Percentiles rank a stretch among this genome's conserved stretches.
Conservation (phyloP, 2,888 invertebrate species). For the Julus scanicus region DNA sequence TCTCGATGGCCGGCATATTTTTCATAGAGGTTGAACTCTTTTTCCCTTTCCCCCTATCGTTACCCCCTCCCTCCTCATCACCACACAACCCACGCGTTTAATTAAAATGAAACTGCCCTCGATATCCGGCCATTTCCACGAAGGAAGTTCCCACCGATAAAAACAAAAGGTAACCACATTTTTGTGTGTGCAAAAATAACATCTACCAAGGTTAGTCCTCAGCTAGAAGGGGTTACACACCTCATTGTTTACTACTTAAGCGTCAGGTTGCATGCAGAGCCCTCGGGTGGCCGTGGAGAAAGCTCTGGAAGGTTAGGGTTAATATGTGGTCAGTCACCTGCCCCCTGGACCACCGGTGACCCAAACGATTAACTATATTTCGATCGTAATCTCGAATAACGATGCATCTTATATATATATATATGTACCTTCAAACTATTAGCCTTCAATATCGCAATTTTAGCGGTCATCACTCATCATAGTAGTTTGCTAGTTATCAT, state of each 20-base stretch:
- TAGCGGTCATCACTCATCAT: too few relatives aligned
- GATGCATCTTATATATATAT: too few relatives aligned
- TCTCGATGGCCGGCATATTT: background rate
- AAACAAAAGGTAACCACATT: background rate
- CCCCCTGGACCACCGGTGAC: background rate
- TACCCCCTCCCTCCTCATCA: background rate
- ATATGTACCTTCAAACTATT: too few relatives aligned
- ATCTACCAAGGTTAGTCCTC: background rate
- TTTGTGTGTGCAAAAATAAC: slow-evolving; percentile 15
- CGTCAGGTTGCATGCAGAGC: background rate
- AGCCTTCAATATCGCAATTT: too few relatives aligned
- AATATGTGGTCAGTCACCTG: slow-evolving; percentile 1
- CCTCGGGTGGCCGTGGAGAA: background rate
- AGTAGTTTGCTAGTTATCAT: too few relatives aligned
- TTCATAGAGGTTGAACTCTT: background rate
- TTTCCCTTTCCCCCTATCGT: background rate
- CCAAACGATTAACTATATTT: background rate
- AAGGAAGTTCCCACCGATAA: slow-evolving; percentile 44
- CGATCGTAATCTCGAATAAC: background rate
- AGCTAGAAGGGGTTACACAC: background rate
- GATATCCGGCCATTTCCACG: slow-evolving; percentile 43
- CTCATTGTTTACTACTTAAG: slow-evolving; percentile 4
- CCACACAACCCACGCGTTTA: background rate
- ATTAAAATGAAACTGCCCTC: slow-evolving; percentile 44
- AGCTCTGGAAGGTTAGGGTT: background rate